phyloP scores from a whole-genome alignment of 2,888 invertebrate species.

The Patella depressa region DNA sequence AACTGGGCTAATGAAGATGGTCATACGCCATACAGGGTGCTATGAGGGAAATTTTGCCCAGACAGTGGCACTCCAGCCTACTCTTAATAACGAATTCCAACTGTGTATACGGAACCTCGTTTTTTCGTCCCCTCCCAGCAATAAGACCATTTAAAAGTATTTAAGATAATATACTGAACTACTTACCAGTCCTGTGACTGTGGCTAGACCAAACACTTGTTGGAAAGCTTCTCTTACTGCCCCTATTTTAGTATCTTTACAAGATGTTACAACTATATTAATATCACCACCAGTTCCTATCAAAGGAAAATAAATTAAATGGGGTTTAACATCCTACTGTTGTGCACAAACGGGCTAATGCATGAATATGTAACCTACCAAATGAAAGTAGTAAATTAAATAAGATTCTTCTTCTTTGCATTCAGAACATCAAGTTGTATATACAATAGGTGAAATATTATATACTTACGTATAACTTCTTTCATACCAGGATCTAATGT shows the following conservation, averaged over 20 bases:
- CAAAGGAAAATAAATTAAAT: conserved; percentile 16
- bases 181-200: conserved; percentile 74
- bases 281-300: conserved; percentile 86
- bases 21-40: no score
- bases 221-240: conserved; percentile 86
- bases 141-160: no score
- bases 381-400: background rate
- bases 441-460: background rate
- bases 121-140: no score
- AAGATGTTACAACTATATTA: conserved; percentile 82
- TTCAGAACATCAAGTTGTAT: no score
- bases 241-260: conserved; percentile 82
- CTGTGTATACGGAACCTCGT: no score
- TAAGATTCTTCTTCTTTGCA: no score
- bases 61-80: no score
- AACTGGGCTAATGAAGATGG: no score
- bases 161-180: no score
- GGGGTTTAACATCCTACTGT: conserved; percentile 1
- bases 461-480: conserved; percentile 84
- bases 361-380: background rate
- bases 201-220: conserved; percentile 83
- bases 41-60: no score
- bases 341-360: background rate
- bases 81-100: no score
- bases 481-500: conserved; percentile 92